These are phyloP conservation scores for Drosophila nigromelanica DNA, from an alignment of 1,140 invertebrate genomes.

Conservation along the genomic window DNA sequence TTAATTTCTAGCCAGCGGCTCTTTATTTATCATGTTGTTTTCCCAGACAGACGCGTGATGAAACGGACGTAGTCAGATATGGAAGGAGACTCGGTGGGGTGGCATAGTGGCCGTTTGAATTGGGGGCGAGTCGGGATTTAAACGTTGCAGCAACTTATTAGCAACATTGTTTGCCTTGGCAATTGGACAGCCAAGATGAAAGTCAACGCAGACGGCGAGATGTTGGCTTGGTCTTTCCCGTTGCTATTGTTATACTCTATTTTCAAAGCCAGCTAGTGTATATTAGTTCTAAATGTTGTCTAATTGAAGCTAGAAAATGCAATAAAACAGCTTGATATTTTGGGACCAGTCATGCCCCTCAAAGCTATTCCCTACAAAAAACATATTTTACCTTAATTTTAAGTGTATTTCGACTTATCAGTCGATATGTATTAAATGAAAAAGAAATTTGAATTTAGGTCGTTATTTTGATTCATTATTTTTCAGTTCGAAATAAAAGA, in stretches of 20 bases:
- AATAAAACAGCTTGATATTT: no score
- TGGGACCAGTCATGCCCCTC: no score
- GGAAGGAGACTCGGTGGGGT: not conserved
- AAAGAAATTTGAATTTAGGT: no score
- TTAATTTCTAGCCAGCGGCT: constrained; percentile 74
- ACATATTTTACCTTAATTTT: no score
- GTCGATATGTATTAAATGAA: no score
- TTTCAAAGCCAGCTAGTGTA: not conserved
- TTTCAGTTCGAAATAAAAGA: no score
- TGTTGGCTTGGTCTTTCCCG: not conserved
- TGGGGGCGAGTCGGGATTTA: constrained; percentile 11
- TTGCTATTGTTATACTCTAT: not conserved
- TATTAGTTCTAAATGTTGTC: not conserved
- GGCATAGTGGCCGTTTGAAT: no score
- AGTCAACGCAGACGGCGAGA: constrained; percentile 2
- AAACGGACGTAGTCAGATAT: not conserved
- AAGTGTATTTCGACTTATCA: no score
- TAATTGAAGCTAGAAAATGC: no score
- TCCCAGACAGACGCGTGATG: constrained; percentile 24
- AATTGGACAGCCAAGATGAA: constrained; percentile 56
- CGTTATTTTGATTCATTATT: no score
- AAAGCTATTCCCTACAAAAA: no score
- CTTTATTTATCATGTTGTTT: constrained; percentile 80
- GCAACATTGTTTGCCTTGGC: constrained; percentile 66
- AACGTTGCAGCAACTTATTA: constrained; percentile 58